Evolutionary conservation across 2,797 vertebrate species (phyloP).

Genomic region (Arctocebus calabarensis): DNA sequence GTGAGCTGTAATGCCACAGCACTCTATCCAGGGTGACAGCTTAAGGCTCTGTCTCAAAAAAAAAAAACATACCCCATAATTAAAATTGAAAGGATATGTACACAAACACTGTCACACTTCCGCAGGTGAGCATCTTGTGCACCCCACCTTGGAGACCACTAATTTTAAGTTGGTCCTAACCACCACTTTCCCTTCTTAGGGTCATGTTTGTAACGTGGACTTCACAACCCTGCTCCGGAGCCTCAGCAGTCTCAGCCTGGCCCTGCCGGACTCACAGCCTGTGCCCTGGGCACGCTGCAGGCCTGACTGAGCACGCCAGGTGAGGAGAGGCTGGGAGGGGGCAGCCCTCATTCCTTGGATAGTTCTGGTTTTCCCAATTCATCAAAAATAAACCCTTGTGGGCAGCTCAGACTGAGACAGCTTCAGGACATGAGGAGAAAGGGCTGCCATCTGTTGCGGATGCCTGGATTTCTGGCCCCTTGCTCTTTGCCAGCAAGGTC

Average conservation of each 20-base stretch:
- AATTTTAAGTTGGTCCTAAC: not conserved
- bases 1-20: too few species aligned
- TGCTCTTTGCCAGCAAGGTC: not conserved
- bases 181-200: not conserved
- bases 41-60: too few species aligned
- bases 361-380: not conserved
- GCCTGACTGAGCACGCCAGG: not conserved
- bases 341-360: not conserved
- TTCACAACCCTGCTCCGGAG: not conserved
- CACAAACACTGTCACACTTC: not conserved
- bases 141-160: not conserved
- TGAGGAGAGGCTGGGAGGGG: not conserved
- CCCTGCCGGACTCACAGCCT: not conserved
- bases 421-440: not conserved
- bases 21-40: too few species aligned
- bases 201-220: not conserved
- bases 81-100: not conserved
- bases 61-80: not conserved
- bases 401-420: not conserved
- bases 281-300: not conserved
- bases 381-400: not conserved
- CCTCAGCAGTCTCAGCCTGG: not conserved
- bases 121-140: not conserved
- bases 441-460: not conserved
- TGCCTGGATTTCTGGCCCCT: not conserved